These are phyloP conservation scores for Cistogaster globosa DNA, from an alignment of 2,888 invertebrate genomes.

Conservation along the genomic window DNA sequence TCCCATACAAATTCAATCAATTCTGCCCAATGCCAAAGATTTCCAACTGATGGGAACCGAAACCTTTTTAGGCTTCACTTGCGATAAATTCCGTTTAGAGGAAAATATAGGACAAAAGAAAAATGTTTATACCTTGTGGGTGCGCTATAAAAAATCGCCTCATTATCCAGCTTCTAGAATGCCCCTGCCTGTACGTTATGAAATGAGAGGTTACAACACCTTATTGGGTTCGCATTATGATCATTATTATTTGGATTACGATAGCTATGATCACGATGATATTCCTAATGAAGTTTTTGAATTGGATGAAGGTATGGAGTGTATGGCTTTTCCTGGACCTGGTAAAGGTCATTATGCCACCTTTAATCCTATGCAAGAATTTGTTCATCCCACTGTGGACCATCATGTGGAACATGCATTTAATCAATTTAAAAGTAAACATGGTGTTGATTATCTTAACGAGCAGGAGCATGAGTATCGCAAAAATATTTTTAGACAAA, in stretches of 20 bases:
- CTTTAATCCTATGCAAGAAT: slow-evolving; percentile 97
- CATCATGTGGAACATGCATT: slow-evolving; percentile 93
- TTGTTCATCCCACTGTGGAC: slow-evolving; percentile 87
- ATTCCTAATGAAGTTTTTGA: slow-evolving; percentile 89
- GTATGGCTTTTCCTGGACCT: slow-evolving; percentile 93
- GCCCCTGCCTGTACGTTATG: slow-evolving; percentile 91
- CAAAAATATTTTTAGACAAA: slow-evolving; percentile 92
- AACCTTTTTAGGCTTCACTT: slow-evolving; percentile 87
- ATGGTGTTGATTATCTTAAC: slow-evolving; percentile 87
- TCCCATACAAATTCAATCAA: slow-evolving; percentile 88
- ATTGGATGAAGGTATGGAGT: slow-evolving; percentile 86
- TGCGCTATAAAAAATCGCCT: slow-evolving; percentile 88
- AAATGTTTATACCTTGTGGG: slow-evolving; percentile 95
- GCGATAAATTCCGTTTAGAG: slow-evolving; percentile 91
- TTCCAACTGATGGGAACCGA: slow-evolving; percentile 89
- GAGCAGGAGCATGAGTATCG: slow-evolving; percentile 88
- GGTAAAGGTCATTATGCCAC: slow-evolving; percentile 91
- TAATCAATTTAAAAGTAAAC: slow-evolving; percentile 87
- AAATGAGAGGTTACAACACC: slow-evolving; percentile 96
- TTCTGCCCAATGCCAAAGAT: slow-evolving; percentile 91
- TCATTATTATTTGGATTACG: slow-evolving; percentile 94
- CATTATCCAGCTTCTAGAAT: slow-evolving; percentile 82
- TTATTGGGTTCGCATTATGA: slow-evolving; percentile 98
- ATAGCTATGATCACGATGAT: slow-evolving; percentile 86
- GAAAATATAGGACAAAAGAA: slow-evolving; percentile 89